Percentiles rank a stretch among this genome's conserved stretches.
Evolutionary conservation across 2,888 invertebrate genomes (phyloP).

Genomic region (Linnaemya vulpina): DNA sequence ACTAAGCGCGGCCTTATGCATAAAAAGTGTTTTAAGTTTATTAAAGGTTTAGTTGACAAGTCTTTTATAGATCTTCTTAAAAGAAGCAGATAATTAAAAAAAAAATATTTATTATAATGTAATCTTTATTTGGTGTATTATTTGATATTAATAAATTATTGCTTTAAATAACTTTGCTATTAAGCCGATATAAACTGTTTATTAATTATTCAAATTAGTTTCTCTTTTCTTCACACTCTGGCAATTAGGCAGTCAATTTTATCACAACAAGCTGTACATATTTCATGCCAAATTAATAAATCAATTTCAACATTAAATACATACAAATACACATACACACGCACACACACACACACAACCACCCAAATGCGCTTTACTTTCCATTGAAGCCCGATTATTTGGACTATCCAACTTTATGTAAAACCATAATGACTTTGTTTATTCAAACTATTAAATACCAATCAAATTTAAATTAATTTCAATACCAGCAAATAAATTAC

Average conservation of each 20-base stretch:
- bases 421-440: constrained; percentile 41
- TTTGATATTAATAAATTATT: too few species aligned
- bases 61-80: too few species aligned
- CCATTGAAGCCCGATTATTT: constrained; percentile 24
- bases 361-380: constrained; percentile 10
- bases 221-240: neutral
- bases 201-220: neutral
- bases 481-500: constrained; percentile 1
- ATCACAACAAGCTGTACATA: neutral
- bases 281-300: constrained; percentile 25
- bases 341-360: constrained; percentile 5
- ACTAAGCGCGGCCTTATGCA: too few species aligned
- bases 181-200: neutral
- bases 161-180: neutral
- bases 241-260: neutral
- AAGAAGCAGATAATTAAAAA: too few species aligned
- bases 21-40: too few species aligned
- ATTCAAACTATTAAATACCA: constrained; percentile 27
- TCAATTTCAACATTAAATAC: constrained; percentile 9
- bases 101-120: too few species aligned
- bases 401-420: neutral
- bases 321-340: neutral
- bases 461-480: constrained; percentile 48
- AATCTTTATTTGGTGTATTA: too few species aligned
- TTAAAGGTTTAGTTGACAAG: too few species aligned